These are phyloP conservation scores for Perdita meconis DNA, from an alignment of 2,888 invertebrate species.

Conservation along the genomic window DNA sequence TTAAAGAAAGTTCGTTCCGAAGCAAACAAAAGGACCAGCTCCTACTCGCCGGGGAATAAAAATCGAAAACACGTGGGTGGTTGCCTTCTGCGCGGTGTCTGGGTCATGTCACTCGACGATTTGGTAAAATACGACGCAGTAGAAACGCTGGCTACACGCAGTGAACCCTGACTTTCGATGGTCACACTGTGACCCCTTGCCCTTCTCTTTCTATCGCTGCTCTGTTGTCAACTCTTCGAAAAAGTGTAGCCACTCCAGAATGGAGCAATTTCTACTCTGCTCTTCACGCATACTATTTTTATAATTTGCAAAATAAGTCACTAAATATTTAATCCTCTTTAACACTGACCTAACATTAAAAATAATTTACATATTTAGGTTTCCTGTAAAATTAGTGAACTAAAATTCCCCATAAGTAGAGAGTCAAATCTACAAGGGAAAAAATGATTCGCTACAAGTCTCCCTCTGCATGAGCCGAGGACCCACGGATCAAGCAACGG, in stretches of 20 bases:
- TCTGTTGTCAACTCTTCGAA: neutral
- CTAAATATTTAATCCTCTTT: too few relatives aligned
- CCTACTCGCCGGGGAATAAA: conserved; percentile 6
- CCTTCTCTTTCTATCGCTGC: neutral
- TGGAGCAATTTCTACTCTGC: too few relatives aligned
- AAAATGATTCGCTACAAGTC: neutral
- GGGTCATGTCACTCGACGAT: conserved; percentile 49
- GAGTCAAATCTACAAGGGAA: too few relatives aligned
- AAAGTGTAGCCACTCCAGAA: neutral
- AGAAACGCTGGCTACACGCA: conserved; percentile 7
- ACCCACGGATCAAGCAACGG: conserved; percentile 19
- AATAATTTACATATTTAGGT: too few relatives aligned
- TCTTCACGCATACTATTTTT: too few relatives aligned
- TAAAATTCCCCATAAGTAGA: too few relatives aligned
- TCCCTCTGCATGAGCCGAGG: conserved; percentile 26
- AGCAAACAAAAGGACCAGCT: conserved; percentile 12
- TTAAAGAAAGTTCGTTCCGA: conserved; percentile 1
- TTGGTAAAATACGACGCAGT: conserved; percentile 27
- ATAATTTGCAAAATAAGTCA: too few relatives aligned
- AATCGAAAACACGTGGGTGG: conserved; percentile 27
- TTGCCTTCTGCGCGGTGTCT: conserved; percentile 29
- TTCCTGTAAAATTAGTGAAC: too few relatives aligned
- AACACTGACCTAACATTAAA: too few relatives aligned
- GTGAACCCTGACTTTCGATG: neutral
- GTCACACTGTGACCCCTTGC: neutral